Percentiles rank a stretch among this genome's conserved stretches.
Evolutionary conservation across 2,888 invertebrate species (phyloP).

Genomic region (Cosmia pyralina): DNA sequence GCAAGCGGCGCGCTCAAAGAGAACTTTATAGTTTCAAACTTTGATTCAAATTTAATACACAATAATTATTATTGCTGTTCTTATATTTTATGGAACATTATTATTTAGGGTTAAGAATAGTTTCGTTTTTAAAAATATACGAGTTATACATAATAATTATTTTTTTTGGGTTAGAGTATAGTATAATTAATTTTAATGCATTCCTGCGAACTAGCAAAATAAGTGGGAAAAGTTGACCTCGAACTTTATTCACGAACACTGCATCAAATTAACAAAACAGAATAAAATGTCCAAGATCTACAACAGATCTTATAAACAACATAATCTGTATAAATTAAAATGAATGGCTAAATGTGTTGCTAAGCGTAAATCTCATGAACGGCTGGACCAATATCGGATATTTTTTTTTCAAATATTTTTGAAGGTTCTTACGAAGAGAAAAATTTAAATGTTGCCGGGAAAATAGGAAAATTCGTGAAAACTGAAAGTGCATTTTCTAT

Average conservation of each 20-base stretch:
- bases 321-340: no score
- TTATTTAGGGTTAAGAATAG: neutral
- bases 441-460: no score
- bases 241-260: no score
- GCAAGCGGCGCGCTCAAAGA: conserved; percentile 4
- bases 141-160: neutral
- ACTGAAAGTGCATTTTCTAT: no score
- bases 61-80: neutral
- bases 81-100: neutral
- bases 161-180: neutral
- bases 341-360: no score
- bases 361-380: no score
- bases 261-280: neutral
- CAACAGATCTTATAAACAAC: neutral
- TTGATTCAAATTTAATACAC: conserved; percentile 25
- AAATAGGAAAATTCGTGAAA: no score
- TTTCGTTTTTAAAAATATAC: neutral
- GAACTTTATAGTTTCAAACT: conserved; percentile 34
- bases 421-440: no score
- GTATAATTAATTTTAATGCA: neutral
- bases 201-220: neutral
- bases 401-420: no score
- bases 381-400: no score
- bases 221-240: neutral
- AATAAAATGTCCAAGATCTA: neutral